Evolutionary conservation across 2,797 vertebrate species (phyloP), one percentile per base, ranked within the genome.

Genomic region (Taenioides sp.): DNA sequence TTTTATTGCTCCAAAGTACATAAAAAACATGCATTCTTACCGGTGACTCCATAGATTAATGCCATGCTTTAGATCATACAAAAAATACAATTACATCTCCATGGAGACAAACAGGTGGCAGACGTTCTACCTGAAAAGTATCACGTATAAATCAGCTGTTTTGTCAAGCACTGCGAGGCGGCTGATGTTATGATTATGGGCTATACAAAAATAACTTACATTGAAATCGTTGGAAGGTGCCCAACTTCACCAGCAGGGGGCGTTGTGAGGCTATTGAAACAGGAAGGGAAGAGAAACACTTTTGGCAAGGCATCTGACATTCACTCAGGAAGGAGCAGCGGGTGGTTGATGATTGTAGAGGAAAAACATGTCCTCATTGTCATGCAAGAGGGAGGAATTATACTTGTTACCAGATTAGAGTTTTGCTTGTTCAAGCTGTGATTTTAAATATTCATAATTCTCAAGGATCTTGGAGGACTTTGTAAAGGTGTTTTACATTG

Each of bases 191-290:
- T 5, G 11, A 4, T 47, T 47, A 16, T 47, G 14, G 43, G 14
- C 14, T 14, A 4, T 47, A 16, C 4, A 47, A 47, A 47, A 47
- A 47, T 16, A 47, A 47, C 16, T 47, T 17, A 16, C 3, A 16
- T 4, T 16, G 14, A 47, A 47, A 17, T 84, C 85, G 75, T 84
- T 90, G 82, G 83, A 87, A 93, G 88, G 85, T 86, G 85, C 83
- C 82, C 82, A 88, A 77, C 80, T 76, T 87, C 80, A 82, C 89
- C 87, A 84, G 65, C 80, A 79, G 83, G 86, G 78, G 72, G 83
- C 86, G 89, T 84, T 80, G 82, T 87, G 87, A 86, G 87, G 81
- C 80, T 81, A 43, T n/a, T 85, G 54, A 84, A 89, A 88, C 83
- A 76, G 87, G 81, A 81, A 77, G 77, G 59, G 25, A 27, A 27